Percentiles rank a stretch among this genome's conserved stretches.
These are phyloP conservation scores for Phalangium opilio DNA, from an alignment of 2,888 invertebrate genomes.

Conservation along the genomic window DNA sequence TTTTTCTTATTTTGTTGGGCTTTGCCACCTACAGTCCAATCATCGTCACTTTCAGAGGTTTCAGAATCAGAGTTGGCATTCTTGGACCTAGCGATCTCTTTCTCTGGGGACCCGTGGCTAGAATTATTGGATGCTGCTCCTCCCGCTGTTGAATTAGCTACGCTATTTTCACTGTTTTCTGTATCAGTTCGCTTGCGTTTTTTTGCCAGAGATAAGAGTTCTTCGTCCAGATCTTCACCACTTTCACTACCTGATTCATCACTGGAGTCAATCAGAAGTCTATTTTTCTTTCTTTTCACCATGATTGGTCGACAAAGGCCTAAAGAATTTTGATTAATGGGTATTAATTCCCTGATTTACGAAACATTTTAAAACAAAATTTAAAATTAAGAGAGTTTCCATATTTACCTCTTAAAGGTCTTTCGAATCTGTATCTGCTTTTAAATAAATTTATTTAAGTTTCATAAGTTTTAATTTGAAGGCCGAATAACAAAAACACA, in stretches of 20 bases:
- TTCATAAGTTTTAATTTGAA: too few relatives aligned
- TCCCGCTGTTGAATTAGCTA: constrained; percentile 2
- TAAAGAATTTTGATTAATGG: too few relatives aligned
- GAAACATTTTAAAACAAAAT: too few relatives aligned
- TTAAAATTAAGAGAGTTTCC: too few relatives aligned
- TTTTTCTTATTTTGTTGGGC: constrained; percentile 14
- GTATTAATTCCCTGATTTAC: too few relatives aligned
- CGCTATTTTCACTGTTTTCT: constrained; percentile 12
- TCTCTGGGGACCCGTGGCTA: neutral
- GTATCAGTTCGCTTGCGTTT: constrained; percentile 10
- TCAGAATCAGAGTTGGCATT: constrained; percentile 12
- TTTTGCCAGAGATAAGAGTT: constrained; percentile 5
- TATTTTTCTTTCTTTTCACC: constrained; percentile 14
- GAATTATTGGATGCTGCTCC: too few relatives aligned
- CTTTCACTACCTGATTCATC: constrained; percentile 16
- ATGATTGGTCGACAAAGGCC: constrained; percentile 1
- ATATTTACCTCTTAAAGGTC: too few relatives aligned
- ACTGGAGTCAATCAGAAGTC: constrained; percentile 16
- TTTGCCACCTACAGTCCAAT: constrained; percentile 18
- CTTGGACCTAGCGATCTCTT: neutral
- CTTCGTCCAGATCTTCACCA: constrained; percentile 8
- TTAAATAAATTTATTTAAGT: too few relatives aligned
- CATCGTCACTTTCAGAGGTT: constrained; percentile 17
- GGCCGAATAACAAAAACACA: too few relatives aligned
- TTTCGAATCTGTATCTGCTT: too few relatives aligned